Base-by-base conservation (phyloP, 2,888 invertebrate species). In the Drosophila meridionalis region DNA sequence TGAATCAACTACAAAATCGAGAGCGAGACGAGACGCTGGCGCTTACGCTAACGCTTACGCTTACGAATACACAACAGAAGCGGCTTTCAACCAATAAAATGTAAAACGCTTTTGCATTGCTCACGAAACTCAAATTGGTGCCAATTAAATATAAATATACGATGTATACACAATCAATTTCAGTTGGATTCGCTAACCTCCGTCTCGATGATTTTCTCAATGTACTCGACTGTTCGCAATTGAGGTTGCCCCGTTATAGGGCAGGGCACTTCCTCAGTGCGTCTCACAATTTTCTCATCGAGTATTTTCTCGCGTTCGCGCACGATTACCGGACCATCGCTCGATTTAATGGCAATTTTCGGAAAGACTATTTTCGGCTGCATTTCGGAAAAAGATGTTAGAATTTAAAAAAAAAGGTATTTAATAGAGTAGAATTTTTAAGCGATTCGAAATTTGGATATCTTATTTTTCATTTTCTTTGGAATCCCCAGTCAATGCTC, bases 121-220 rank as follows among this genome's bases (percentile, higher is more conserved):
- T 63, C 85, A 80, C 83, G 69, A 76, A 87, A 87, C 82, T 76
- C 62, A 71, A 80, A 52, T 74, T 66, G 71, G 88, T 89, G 90
- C 78, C 76, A 87, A 89, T 78, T 78, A 73, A 53, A 62, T 70
- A 61, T 61, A 56, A 26, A 38, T 58, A 66, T 57, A 65, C 48
- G 67, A 47, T 55, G 50, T 47, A 45, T 45, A 48, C 65, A 61
- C 38, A 76, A 66, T 66, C 59, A 43, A 30, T 55, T 85, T 68
- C 67, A 77, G 50, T 80, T 80, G 66, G 14, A 48, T 67, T 57
- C 57, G 74, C 93, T 92, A 97, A 98, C 98, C 98, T 98, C 98
- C 95, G 96, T 97, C 94, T 98, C 98, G 94, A 98, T 97, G 94
- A 97, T 96, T 95, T 97, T 98, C 95, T 98, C 98, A 94, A 97